Base-by-base conservation (phyloP, 2,888 invertebrate species). In the Liposcelis brunnea region DNA sequence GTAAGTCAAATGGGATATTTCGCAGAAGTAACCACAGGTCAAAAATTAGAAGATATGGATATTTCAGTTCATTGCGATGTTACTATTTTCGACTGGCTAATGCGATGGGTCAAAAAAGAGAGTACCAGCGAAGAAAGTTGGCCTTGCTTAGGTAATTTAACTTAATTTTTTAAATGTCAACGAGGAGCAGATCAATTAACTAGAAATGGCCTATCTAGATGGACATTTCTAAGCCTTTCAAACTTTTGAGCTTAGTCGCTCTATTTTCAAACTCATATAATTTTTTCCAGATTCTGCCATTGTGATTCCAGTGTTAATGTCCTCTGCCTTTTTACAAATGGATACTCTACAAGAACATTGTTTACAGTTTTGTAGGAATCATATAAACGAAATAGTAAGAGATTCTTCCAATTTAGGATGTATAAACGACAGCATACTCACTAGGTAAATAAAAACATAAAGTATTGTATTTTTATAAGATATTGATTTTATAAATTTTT, bases 41-140 rank as follows among this genome's bases (percentile, higher is more conserved):
- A 86, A 59, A 71, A 77, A 47, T 62, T 87, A 6, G 82, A 84
- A 57, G 91, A 93, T 56, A 89, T 93, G 76, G 93, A 94, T 57
- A 94, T 95, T 53, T 91, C 91, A 0, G 94, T 95, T 1, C 94
- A 94, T 60, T 95, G 94, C 60, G 94, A 95, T 64, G 82, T 95
- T 47, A 74, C 83, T 60, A 90, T 94, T 49, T 95, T 95, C 62
- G 93, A 93, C 56, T 94, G 93, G 91, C 67, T 95, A 44, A 90
- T 94, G 83, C 77, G 80, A 51, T 94, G 93, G 87, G 85, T 93
- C n/a, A 89, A 90, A 61, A 72, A 75, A 26, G 81, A 81, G 53
- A 65, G 71, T 1, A 68, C 74, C 48, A 65, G 74, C 48, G 71
- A 75, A 47, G 75, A 74, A 0, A 75, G 75, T 52, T 74, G 75